Conservation (phyloP, 2,888 invertebrate genomes). For the Diloba caeruleocephala region DNA sequence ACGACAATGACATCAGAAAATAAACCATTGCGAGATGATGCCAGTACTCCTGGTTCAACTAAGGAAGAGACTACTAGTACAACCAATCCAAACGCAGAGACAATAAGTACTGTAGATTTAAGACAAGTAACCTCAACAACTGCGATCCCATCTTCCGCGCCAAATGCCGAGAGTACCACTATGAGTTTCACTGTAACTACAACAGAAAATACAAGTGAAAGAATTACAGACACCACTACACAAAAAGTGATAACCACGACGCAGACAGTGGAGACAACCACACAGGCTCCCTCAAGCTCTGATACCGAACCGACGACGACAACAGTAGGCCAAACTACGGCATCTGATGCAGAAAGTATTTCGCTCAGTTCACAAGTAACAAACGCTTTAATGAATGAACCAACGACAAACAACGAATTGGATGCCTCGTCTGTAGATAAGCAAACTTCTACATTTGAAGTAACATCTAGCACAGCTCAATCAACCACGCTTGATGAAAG, state of each 20-base stretch:
- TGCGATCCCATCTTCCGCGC: slow-evolving; percentile 62
- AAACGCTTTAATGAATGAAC: slow-evolving; percentile 58
- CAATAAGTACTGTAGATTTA: slow-evolving; percentile 61
- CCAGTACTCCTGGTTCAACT: slow-evolving; percentile 55
- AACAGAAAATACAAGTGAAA: slow-evolving; percentile 37
- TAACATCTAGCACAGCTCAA: slow-evolving; percentile 18
- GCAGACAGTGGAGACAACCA: slow-evolving; percentile 23
- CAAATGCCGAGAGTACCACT: slow-evolving; percentile 66
- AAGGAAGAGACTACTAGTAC: slow-evolving; percentile 68
- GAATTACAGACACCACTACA: slow-evolving; percentile 42
- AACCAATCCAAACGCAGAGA: slow-evolving; percentile 71
- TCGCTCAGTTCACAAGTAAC: slow-evolving; percentile 55
- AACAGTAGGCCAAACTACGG: slow-evolving; percentile 31
- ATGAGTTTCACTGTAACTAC: slow-evolving; percentile 28
- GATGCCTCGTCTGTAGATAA: slow-evolving; percentile 47
- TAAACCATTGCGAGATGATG: slow-evolving; percentile 57
- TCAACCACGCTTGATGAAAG: slow-evolving; percentile 27
- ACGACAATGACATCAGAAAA: slow-evolving; percentile 56
- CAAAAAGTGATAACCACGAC: slow-evolving; percentile 12
- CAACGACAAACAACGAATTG: slow-evolving; percentile 66
- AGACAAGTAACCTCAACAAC: slow-evolving; percentile 63
- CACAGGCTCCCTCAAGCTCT: slow-evolving; percentile 26
- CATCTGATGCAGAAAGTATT: slow-evolving; percentile 51
- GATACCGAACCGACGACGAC: slow-evolving; percentile 26
- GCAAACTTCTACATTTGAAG: slow-evolving; percentile 36